Evolutionary conservation across 2,113 vertebrate species (phyloP).

Genomic region (Delphinapterus leucas): DNA sequence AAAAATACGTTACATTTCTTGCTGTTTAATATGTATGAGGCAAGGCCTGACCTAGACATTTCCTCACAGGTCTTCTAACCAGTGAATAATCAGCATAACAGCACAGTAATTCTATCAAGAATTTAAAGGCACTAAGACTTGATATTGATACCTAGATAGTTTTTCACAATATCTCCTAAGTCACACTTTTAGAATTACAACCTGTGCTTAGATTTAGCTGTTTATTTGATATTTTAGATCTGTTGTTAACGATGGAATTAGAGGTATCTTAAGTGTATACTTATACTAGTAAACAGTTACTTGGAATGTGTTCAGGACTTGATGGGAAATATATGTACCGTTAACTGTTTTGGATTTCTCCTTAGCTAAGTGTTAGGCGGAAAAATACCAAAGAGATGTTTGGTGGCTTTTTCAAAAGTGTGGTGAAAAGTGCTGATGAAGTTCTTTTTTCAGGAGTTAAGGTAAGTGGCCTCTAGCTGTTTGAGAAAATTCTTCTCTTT

Average conservation of each 20-base stretch:
- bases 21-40: neutral
- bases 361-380: slow-evolving; percentile 93
- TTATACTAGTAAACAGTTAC: neutral
- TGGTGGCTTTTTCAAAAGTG: slow-evolving; percentile 96
- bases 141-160: neutral
- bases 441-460: slow-evolving; percentile 96
- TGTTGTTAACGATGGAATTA: neutral
- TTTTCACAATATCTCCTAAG: neutral
- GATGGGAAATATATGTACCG: neutral
- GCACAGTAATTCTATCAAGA: neutral
- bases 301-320: neutral
- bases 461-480: slow-evolving; percentile 78
- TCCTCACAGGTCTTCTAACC: neutral
- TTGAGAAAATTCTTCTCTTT: neutral
- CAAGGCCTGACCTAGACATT: neutral
- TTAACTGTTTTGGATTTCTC: neutral
- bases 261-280: neutral
- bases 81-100: neutral
- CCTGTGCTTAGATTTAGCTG: neutral
- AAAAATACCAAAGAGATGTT: slow-evolving; percentile 99
- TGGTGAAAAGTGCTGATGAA: slow-evolving; percentile 97
- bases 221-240: neutral
- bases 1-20: neutral
- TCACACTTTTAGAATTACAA: neutral
- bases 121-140: neutral